Evolutionary conservation across 2,888 invertebrate species (phyloP), one percentile per base, ranked within the genome.

Genomic region (Carterocephalus palaemon): DNA sequence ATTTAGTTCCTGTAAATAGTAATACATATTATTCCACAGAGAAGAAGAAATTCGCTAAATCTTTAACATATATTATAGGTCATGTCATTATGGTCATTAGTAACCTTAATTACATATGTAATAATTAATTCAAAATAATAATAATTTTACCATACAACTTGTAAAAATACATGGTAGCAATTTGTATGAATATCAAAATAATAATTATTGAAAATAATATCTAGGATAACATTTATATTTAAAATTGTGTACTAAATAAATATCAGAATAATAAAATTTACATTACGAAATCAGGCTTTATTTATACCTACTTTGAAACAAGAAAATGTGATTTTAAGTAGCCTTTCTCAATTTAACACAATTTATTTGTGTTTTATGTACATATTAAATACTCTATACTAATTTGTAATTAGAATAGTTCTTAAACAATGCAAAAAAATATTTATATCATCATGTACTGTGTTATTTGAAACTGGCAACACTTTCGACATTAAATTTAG

Each of bases 381-480:
- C 28, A 13, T 13, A 13, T 28, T 7, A 7, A 7, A 13, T 28
- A 28, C 28, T 28, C 28, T 28, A 7, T 28, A 15, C 15, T 23
- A 23, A 38, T 38, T 38, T 38, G 24, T 13, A 13, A 15, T 15
- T 0, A 28, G n/a, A 28, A 12, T 12, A 7, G 2, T 28, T 15
- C n/a, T n/a, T n/a, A 28, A 1, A 12, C 7, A 34, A 8, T 20
- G 3, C 7, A 19, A 20, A 4, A 20, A 29, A 29, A 12, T 12
- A 28, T 4, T 28, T 23, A 12, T 7, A 13, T 33, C 26, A 23
- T 20, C 20, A 4, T 42, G 32, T n/a, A n/a, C n/a, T n/a, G n/a
- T n/a, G n/a, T n/a, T n/a, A n/a, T n/a, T n/a, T 33, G 7, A 26
- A 42, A 15, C 41, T 42, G 41, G 33, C 26, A 42, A 33, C 33